Evolutionary conservation across 1,140 invertebrate genomes (phyloP), one percentile per base, ranked within the genome.

Genomic region (Drosophila ogumai): DNA sequence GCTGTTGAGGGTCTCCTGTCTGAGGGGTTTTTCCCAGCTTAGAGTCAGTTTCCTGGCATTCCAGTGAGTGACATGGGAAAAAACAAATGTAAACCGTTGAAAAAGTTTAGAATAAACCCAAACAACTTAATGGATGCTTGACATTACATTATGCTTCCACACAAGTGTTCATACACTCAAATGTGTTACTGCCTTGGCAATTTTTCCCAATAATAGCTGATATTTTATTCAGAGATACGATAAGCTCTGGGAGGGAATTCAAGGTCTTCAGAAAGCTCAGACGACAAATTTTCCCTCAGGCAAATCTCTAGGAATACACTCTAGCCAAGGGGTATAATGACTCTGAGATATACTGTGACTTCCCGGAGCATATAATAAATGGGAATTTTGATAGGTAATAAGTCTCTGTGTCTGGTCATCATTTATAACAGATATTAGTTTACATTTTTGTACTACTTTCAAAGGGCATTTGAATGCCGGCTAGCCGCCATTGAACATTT

Each of bases 161-260:
- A 60, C 34, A 25, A 47, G 32, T n/a, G 22, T 22, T 22, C 22
- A 32, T 8, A 52, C 7, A 15, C 61, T 38, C 17, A 7, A 9
- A 40, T 31, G 36, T 40, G 46, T 69, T 64, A 38, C 43, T 47
- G 40, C 41, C 64, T 71, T 38, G 50, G 46, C 25, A 68, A 71
- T 68, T 71, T 68, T 68, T 71, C 50, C 41, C 67, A 68, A 68
- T 68, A 71, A 55, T 36, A 38, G 67, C 41, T 58, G 36, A 58
- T 25, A 25, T 72, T 71, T 58, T 46, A 68, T 69, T 69, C 41
- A 69, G 50, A 31, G 49, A 25, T 57, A 36, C 31, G 66, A 72
- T 58, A 72, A 72, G 50, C 61, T 19, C n/a, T 58, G 52, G 28
- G 43, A 69, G 36, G 19, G 50, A 72, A 34, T 47, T 40, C 65